These are phyloP conservation scores for Panagrolaimus sp. DNA, from an alignment of 1,140 invertebrate genomes.

Conservation along the genomic window DNA sequence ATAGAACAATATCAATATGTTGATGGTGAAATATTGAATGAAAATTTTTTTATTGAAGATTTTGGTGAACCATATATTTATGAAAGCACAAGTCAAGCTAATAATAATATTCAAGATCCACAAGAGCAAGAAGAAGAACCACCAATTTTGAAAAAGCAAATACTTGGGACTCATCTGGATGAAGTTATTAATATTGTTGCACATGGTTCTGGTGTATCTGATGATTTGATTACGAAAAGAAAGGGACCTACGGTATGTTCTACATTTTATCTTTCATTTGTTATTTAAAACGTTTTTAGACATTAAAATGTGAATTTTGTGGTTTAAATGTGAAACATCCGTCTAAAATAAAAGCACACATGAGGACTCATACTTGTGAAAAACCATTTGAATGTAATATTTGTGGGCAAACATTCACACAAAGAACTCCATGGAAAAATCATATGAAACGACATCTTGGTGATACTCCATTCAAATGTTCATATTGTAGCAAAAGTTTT, in stretches of 20 bases:
- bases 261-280: too few relatives aligned
- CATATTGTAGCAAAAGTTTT: slow-evolving; percentile 20
- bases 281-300: too few relatives aligned
- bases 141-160: too few relatives aligned
- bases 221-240: neutral
- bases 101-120: too few relatives aligned
- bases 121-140: too few relatives aligned
- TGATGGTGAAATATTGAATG: too few relatives aligned
- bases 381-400: slow-evolving; percentile 70
- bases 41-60: too few relatives aligned
- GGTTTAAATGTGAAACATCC: slow-evolving; percentile 91
- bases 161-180: too few relatives aligned
- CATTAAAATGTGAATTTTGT: slow-evolving; percentile 81
- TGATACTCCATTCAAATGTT: slow-evolving; percentile 23
- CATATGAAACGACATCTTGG: slow-evolving; percentile 27
- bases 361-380: slow-evolving; percentile 90
- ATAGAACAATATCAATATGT: too few relatives aligned
- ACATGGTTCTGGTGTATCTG: neutral
- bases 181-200: too few relatives aligned
- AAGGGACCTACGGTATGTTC: slow-evolving; percentile 11
- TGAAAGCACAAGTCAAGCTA: too few relatives aligned
- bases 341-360: slow-evolving; percentile 88
- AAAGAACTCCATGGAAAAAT: slow-evolving; percentile 20
- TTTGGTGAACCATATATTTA: too few relatives aligned
- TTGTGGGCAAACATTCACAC: slow-evolving; percentile 18